phyloP scores from a whole-genome alignment of 2,797 vertebrate species.

The Sebastes diploproa region DNA sequence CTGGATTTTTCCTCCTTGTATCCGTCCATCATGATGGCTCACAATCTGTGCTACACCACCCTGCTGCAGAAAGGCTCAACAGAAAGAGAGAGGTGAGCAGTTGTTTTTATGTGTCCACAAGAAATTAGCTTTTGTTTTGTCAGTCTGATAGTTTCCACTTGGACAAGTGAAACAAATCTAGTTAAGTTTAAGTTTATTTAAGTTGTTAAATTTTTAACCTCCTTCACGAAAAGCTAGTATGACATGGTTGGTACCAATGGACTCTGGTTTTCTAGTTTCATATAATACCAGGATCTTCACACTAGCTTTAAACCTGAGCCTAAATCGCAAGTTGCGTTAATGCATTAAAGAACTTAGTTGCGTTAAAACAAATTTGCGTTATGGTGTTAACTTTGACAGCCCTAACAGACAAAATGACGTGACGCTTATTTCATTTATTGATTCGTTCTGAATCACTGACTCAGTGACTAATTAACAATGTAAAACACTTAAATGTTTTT shows the following conservation, averaged over 20 bases:
- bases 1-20: conserved; percentile 95
- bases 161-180: not conserved
- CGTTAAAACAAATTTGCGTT: too few relatives aligned
- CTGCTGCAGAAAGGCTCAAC: conserved; percentile 84
- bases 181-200: too few relatives aligned
- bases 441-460: not conserved
- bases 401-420: not conserved
- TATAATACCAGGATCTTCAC: too few relatives aligned
- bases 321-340: too few relatives aligned
- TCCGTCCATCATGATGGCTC: conserved; percentile 96
- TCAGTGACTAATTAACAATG: not conserved
- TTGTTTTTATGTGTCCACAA: not conserved
- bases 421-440: not conserved
- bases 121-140: not conserved
- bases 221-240: too few relatives aligned
- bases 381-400: too few relatives aligned
- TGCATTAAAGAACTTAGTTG: too few relatives aligned
- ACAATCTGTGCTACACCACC: conserved; percentile 94
- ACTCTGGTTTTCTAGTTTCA: too few relatives aligned
- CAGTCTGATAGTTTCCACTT: not conserved
- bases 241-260: too few relatives aligned
- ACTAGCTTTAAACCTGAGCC: too few relatives aligned
- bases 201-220: not conserved
- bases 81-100: conserved; percentile 81
- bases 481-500: not conserved